Base-by-base conservation (phyloP, 2,888 invertebrate genomes). In the Cotesia congregata region DNA sequence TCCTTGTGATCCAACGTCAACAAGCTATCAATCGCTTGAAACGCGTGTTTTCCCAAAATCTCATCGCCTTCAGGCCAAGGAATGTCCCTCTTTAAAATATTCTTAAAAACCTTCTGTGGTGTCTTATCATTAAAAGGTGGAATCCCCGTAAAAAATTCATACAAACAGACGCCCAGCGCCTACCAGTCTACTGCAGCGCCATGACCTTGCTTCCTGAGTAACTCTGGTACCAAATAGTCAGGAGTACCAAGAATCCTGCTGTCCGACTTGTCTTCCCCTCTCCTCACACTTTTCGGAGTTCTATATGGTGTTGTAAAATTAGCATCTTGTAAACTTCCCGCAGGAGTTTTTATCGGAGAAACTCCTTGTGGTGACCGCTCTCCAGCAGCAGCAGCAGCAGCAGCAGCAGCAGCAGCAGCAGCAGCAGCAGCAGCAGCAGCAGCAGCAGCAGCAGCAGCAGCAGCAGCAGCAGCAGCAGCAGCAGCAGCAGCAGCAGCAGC, bases 121-220 rank as follows among this genome's bases (percentile, higher is more conserved):
- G 97, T 96, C 84, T 95, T 95, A 89, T 98, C 98, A 86, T 97
- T 97, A 90, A 98, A 98, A 0, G 98, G 98, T 0, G 98, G 96
- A 75, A 97, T 93, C 5, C 98, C 98, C 0, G 97, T 97, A 90
- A 97, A 94, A 89, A 98, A 98, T 90, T 98, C 98, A 86, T 96
- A 98, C 17, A 97, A 92, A 87, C 98, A 98, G 1, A 98, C 97
- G 1, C 98, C 98, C 50, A 98, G 89, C 0, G 98, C 96, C 98
- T 98, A 98, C 97, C 97, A 98, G 89, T 98, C 98, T 0, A 98
- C 98, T 12, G 94, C 94, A 20, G 94, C 92, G 70, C 96, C 96
- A 83, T 95, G 95, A 1, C 94, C 94, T 85, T 93, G 91, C 82
- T 93, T 93, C 72, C 95, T 89, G 9, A 98, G 91, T 76, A 98